These are phyloP conservation scores for Phylloscopus trochilus DNA, from an alignment of 2,113 vertebrate species.

Conservation along the genomic window DNA sequence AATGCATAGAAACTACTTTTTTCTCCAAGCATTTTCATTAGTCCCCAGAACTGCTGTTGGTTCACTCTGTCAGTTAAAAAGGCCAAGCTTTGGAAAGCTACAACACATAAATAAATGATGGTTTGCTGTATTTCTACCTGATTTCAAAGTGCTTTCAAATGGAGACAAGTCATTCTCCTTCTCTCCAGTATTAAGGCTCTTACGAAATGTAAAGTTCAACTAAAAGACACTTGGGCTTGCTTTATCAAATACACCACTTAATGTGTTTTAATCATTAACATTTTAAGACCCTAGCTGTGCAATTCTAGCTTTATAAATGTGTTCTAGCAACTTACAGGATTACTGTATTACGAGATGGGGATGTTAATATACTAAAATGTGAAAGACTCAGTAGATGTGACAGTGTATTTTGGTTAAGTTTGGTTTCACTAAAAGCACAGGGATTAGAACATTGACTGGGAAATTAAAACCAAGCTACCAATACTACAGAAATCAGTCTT, in stretches of 20 bases:
- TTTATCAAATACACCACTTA: background rate
- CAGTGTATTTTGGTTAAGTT: background rate
- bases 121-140: background rate
- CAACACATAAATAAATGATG: background rate
- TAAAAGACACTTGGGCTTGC: conserved; percentile 36
- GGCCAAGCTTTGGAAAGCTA: background rate
- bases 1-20: background rate
- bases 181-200: conserved; percentile 52
- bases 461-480: background rate
- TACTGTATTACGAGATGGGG: background rate
- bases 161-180: background rate
- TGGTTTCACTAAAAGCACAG: background rate
- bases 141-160: conserved; percentile 32
- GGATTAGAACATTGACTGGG: background rate
- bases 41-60: background rate
- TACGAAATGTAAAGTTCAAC: background rate
- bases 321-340: background rate
- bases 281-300: background rate
- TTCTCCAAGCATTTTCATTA: background rate
- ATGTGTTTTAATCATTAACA: background rate
- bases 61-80: background rate
- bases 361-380: background rate
- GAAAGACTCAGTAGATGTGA: background rate
- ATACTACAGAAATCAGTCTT: background rate
- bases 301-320: background rate